phyloP scores from a whole-genome alignment of 2,113 vertebrate species.

The Catharus bicknelli region DNA sequence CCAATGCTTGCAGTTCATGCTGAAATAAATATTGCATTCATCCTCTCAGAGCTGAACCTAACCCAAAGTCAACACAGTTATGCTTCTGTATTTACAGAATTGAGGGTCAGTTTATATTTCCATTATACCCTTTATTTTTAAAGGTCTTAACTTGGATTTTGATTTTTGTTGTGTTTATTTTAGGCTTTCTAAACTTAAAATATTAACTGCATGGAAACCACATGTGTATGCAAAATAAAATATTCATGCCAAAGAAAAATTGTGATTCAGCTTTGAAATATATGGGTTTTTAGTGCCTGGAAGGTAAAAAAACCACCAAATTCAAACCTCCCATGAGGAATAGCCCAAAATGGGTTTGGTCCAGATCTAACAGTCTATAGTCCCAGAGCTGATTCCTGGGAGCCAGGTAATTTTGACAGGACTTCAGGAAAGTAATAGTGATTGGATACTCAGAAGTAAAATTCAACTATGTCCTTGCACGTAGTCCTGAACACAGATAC shows the following conservation, averaged over 20 bases:
- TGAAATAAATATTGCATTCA: constrained; percentile 52
- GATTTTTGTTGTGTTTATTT: constrained; percentile 29
- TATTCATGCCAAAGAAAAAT: constrained; percentile 15
- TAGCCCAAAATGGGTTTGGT: neutral
- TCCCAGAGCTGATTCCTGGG: neutral
- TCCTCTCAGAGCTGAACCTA: constrained; percentile 48
- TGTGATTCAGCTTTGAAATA: neutral
- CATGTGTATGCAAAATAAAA: constrained; percentile 25
- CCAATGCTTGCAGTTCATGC: neutral
- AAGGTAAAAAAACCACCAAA: neutral
- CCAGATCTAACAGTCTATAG: neutral
- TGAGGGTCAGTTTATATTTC: constrained; percentile 47
- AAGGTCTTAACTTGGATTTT: constrained; percentile 36
- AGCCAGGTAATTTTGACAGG: neutral
- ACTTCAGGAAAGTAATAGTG: neutral
- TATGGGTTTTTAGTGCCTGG: neutral
- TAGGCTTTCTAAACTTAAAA: constrained; percentile 41
- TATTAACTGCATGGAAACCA: constrained; percentile 47
- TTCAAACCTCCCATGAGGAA: neutral
- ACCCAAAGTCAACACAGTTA: constrained; percentile 45
- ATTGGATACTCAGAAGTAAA: neutral
- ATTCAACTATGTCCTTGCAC: neutral
- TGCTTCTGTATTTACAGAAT: constrained; percentile 46
- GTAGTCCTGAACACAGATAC: neutral
- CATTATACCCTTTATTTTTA: constrained; percentile 53